These are phyloP conservation scores for Toxotes lorentzi DNA, from an alignment of 2,797 vertebrate species.

Conservation along the genomic window DNA sequence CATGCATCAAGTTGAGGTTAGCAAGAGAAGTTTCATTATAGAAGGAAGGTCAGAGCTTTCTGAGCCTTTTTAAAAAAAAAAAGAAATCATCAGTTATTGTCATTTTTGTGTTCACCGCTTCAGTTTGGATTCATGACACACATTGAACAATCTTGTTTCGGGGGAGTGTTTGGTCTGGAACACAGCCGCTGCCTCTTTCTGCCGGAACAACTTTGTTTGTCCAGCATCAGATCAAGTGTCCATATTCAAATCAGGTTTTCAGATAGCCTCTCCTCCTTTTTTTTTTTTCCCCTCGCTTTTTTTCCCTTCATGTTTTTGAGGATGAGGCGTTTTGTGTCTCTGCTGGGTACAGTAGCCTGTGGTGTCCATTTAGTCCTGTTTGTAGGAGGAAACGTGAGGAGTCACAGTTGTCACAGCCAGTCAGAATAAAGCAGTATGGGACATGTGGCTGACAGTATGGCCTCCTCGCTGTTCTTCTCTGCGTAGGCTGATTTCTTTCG, in stretches of 20 bases:
- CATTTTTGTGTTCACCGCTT: slow-evolving; percentile 22
- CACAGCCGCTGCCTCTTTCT: slow-evolving; percentile 63
- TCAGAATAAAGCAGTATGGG: slow-evolving; percentile 45
- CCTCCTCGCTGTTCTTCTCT: slow-evolving; percentile 49
- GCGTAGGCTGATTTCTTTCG: slow-evolving; percentile 29
- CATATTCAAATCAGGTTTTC: slow-evolving; percentile 75
- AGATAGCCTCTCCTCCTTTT: slow-evolving; percentile 62
- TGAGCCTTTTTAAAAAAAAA: background rate
- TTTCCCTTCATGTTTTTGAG: slow-evolving; percentile 60
- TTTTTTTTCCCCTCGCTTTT: slow-evolving; percentile 22
- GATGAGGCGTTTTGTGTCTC: slow-evolving; percentile 75
- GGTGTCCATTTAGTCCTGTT: slow-evolving; percentile 73
- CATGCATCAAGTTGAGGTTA: slow-evolving; percentile 28
- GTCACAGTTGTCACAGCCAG: slow-evolving; percentile 35
- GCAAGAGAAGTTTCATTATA: slow-evolving; percentile 8
- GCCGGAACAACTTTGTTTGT: slow-evolving; percentile 57
- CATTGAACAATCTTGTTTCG: slow-evolving; percentile 30
- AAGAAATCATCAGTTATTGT: background rate
- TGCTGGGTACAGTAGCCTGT: slow-evolving; percentile 76
- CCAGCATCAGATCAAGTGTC: slow-evolving; percentile 72
- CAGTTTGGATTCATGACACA: slow-evolving; percentile 26
- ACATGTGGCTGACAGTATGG: slow-evolving; percentile 40
- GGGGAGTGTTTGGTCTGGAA: slow-evolving; percentile 71
- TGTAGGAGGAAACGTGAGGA: slow-evolving; percentile 42
- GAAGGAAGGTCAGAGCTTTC: slow-evolving; percentile 33